These are phyloP conservation scores for Tribolium freemani DNA, from an alignment of 2,888 invertebrate species.

Conservation along the genomic window DNA sequence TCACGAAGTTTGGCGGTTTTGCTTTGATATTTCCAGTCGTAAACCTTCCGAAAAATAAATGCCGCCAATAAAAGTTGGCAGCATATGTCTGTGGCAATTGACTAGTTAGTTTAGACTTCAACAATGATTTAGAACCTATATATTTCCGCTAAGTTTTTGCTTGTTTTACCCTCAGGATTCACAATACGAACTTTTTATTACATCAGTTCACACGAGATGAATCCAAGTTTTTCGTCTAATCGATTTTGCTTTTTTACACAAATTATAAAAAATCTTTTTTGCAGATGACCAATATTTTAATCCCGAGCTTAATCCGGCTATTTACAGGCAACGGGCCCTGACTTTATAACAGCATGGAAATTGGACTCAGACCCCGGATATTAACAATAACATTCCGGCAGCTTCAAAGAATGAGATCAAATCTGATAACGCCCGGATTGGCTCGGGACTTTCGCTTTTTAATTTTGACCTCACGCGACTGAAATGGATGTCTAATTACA, in stretches of 20 bases:
- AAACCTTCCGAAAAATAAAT: conserved; percentile 5
- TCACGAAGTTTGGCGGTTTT: conserved; percentile 13
- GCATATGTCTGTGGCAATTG: conserved; percentile 33
- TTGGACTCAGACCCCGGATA: conserved; percentile 26
- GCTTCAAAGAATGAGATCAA: conserved; percentile 18
- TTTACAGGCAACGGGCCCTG: conserved; percentile 11
- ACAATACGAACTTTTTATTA: conserved; percentile 21
- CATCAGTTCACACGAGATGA: conserved; percentile 1
- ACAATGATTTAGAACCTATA: conserved; percentile 35
- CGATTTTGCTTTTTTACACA: conserved; percentile 13
- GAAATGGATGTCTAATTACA: no score
- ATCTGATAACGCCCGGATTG: conserved; percentile 7
- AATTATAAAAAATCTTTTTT: background rate
- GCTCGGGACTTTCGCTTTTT: background rate
- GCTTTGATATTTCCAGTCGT: conserved; percentile 10
- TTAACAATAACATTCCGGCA: conserved; percentile 25
- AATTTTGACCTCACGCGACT: no score
- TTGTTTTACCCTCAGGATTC: conserved; percentile 6
- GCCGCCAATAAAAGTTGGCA: conserved; percentile 24
- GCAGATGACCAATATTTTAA: conserved; percentile 3
- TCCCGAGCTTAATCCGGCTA: conserved; percentile 9
- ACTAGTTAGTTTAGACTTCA: conserved; percentile 30
- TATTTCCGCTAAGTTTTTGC: conserved; percentile 17
- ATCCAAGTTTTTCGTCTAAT: conserved; percentile 3
- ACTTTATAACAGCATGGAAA: conserved; percentile 22